Conservation (phyloP, 2,888 invertebrate genomes). For the Chrysotoxum bicinctum region DNA sequence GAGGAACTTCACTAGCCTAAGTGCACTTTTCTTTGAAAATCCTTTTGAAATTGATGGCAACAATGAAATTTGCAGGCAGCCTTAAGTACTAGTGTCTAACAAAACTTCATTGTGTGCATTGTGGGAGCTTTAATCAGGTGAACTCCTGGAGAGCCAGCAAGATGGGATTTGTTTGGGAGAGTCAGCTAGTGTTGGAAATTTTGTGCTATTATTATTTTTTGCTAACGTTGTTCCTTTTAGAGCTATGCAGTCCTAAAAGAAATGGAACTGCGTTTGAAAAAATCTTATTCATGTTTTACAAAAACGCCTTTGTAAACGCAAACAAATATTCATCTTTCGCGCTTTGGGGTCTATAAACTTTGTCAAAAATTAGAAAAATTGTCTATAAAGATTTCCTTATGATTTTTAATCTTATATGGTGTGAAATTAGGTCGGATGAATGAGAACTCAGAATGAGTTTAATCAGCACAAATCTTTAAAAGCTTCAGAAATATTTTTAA, state of each 20-base stretch:
- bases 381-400: no score
- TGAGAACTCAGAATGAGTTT: no score
- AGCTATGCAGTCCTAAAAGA: neutral
- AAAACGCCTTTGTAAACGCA: no score
- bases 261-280: neutral
- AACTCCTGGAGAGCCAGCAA: neutral
- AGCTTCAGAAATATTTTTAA: no score
- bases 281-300: neutral
- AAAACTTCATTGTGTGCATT: neutral
- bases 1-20: constrained; percentile 11
- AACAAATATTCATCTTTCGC: no score
- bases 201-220: neutral
- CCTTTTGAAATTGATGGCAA: neutral
- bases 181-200: neutral
- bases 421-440: no score
- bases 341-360: neutral
- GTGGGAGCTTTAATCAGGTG: constrained; percentile 25
- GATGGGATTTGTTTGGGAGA: neutral
- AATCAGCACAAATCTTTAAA: no score
- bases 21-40: constrained; percentile 17
- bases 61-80: neutral
- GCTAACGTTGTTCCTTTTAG: neutral
- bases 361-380: no score
- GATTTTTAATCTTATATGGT: no score
- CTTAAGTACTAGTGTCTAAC: neutral